Evolutionary conservation across 2,797 vertebrate species (phyloP).

Genomic region (Tauraco hartlaubi): DNA sequence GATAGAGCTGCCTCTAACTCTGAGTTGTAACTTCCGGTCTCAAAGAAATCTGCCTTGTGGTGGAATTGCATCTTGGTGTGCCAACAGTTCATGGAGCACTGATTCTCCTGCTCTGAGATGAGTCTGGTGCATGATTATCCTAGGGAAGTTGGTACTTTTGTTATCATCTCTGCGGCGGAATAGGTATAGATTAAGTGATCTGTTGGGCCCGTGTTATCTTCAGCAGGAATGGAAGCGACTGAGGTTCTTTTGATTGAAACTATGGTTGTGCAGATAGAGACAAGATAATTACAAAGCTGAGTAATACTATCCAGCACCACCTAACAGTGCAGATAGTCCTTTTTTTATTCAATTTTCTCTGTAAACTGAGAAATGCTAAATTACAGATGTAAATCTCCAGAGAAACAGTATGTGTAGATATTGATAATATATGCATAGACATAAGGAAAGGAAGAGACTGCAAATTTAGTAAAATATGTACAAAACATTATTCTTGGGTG

Average conservation of each 20-base stretch:
- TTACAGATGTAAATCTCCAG: background rate
- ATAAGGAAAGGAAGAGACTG: background rate
- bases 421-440: background rate
- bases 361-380: background rate
- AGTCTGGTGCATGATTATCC: background rate
- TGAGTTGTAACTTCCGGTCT: background rate
- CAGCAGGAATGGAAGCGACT: background rate
- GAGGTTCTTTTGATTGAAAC: background rate
- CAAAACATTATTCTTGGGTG: background rate
- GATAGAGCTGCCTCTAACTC: background rate
- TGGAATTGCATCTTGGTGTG: background rate
- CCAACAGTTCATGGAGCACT: background rate
- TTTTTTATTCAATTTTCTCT: background rate
- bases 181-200: background rate
- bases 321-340: background rate
- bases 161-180: background rate
- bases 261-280: background rate
- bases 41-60: background rate
- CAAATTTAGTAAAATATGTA: background rate
- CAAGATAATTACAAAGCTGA: slow-evolving; percentile 32
- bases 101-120: background rate
- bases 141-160: background rate
- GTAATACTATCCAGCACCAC: background rate
- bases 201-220: background rate
- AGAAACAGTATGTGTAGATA: background rate